A percentile compares a stretch with the other conserved stretches of the same genome.
Evolutionary conservation across 2,113 vertebrate species (phyloP).

Genomic region (Poeciliopsis occidentalis): DNA sequence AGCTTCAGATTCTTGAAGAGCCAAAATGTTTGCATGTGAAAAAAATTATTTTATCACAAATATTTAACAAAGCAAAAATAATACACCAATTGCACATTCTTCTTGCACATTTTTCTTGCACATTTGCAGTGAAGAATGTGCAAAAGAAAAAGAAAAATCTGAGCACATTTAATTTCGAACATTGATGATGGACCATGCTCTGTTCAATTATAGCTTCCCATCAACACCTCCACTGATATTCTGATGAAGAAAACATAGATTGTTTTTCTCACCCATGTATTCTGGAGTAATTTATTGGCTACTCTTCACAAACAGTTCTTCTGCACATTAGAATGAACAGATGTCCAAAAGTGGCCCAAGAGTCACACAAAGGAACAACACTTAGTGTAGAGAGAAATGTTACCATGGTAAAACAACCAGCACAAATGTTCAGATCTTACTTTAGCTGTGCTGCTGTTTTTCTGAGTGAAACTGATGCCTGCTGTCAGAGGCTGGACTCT

Average conservation of each 20-base stretch:
- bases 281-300: constrained; percentile 27
- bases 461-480: constrained; percentile 4
- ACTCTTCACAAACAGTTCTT: constrained; percentile 15
- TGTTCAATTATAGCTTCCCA: constrained; percentile 15
- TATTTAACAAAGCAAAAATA: too few species aligned
- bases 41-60: too few species aligned
- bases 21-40: neutral
- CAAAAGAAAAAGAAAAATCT: too few species aligned
- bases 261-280: constrained; percentile 26
- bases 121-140: too few species aligned
- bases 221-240: constrained; percentile 43
- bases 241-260: constrained; percentile 45
- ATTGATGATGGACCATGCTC: too few species aligned
- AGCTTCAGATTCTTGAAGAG: too few species aligned
- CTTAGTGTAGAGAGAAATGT: neutral
- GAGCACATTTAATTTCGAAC: too few species aligned
- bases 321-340: constrained; percentile 16
- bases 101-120: too few species aligned
- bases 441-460: neutral
- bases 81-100: too few species aligned
- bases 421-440: neutral
- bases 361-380: constrained; percentile 21
- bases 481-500: constrained; percentile 32
- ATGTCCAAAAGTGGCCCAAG: constrained; percentile 13
- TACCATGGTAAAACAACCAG: neutral